These are phyloP conservation scores for Dendrolimus kikuchii DNA, from an alignment of 1,140 invertebrate species.

Conservation along the genomic window DNA sequence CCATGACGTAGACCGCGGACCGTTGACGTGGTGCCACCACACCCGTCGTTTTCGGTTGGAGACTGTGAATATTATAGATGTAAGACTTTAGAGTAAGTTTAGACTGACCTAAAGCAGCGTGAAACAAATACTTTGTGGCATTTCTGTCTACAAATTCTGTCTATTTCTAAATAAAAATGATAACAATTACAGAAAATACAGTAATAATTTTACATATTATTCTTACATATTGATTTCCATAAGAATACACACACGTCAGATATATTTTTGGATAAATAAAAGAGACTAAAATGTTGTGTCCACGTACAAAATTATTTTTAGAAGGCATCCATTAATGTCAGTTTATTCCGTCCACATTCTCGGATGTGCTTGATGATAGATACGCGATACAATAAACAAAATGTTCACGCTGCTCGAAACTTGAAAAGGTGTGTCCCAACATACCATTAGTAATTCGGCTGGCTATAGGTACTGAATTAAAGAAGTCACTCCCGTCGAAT, in stretches of 20 bases:
- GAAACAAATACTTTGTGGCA: slow-evolving; percentile 34
- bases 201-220: too few relatives aligned
- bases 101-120: slow-evolving; percentile 54
- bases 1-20: too few relatives aligned
- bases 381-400: slow-evolving; percentile 20
- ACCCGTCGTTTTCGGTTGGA: slow-evolving; percentile 44
- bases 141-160: background rate
- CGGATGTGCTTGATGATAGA: slow-evolving; percentile 33
- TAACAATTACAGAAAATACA: too few relatives aligned
- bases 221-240: too few relatives aligned
- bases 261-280: too few relatives aligned
- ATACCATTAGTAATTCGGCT: slow-evolving; percentile 27
- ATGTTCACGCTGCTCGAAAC: slow-evolving; percentile 37
- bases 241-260: too few relatives aligned
- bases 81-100: slow-evolving; percentile 51
- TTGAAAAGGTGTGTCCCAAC: slow-evolving; percentile 9
- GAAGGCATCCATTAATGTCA: slow-evolving; percentile 4
- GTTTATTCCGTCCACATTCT: slow-evolving; percentile 64
- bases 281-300: too few relatives aligned
- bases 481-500: slow-evolving; percentile 40
- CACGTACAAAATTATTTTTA: background rate
- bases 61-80: slow-evolving; percentile 61
- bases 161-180: too few relatives aligned
- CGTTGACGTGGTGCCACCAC: slow-evolving; percentile 15
- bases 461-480: too few relatives aligned